phyloP scores from a whole-genome alignment of 2,888 invertebrate species.

The Cynaeus angustus region DNA sequence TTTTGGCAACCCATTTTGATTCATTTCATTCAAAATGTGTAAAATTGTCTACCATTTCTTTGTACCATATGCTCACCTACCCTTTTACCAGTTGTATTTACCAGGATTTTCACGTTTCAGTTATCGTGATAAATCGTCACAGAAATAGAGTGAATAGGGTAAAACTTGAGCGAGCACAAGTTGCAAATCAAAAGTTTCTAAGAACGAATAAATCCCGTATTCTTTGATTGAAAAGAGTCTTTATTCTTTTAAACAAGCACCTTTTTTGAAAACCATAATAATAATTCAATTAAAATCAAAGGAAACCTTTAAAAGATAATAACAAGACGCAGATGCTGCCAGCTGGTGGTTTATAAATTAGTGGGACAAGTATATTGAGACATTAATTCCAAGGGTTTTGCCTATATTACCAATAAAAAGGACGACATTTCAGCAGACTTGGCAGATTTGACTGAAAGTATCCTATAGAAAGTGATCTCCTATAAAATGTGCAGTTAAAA shows the following conservation, averaged over 20 bases:
- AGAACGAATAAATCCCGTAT: background rate
- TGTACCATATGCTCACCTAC: background rate
- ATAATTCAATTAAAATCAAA: no score
- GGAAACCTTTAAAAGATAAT: no score
- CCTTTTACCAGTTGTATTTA: slow-evolving; percentile 4
- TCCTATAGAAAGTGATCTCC: slow-evolving; percentile 10
- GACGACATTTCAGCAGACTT: slow-evolving; percentile 14
- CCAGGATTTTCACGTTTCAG: slow-evolving; percentile 14
- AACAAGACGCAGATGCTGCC: background rate
- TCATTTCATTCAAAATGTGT: background rate
- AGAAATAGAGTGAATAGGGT: slow-evolving; percentile 11
- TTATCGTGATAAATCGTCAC: slow-evolving; percentile 16
- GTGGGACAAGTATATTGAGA: slow-evolving; percentile 8
- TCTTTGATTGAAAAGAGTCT: background rate
- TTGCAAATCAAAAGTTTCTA: background rate
- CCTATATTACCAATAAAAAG: slow-evolving; percentile 24
- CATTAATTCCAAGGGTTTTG: slow-evolving; percentile 18
- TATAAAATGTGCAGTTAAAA: slow-evolving; percentile 37
- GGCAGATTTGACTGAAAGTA: slow-evolving; percentile 26
- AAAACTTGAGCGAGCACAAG: slow-evolving; percentile 6
- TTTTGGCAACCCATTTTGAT: no score
- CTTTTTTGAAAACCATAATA: background rate
- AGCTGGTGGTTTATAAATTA: background rate
- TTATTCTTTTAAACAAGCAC: background rate
- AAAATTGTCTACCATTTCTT: no score